Conservation (phyloP, 2,797 vertebrate genomes). For the Sebastes matsubarae region DNA sequence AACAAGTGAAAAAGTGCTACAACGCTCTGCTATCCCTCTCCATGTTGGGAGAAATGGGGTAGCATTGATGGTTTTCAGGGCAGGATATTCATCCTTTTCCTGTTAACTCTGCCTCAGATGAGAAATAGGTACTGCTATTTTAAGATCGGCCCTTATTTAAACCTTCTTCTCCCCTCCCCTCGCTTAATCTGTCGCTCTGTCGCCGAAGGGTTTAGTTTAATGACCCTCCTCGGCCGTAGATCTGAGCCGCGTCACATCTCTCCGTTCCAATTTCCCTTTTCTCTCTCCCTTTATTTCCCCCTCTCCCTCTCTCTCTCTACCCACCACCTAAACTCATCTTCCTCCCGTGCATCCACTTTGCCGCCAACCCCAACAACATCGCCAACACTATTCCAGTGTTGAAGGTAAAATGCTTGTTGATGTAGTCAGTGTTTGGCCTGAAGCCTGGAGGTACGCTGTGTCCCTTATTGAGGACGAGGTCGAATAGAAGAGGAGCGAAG, state of each 20-base stretch:
- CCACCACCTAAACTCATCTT: conserved; percentile 34
- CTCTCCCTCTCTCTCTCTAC: neutral
- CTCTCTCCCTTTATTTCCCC: conserved; percentile 3
- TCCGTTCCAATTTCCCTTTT: conserved; percentile 57
- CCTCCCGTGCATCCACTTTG: conserved; percentile 1
- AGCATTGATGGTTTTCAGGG: conserved; percentile 46
- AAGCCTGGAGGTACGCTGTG: conserved; percentile 21
- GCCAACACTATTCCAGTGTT: neutral
- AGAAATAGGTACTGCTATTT: conserved; percentile 82
- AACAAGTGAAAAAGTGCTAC: neutral
- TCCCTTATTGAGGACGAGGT: conserved; percentile 11
- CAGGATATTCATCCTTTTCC: conserved; percentile 71
- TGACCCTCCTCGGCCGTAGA: conserved; percentile 73
- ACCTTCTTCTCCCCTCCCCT: conserved; percentile 43
- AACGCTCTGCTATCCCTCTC: neutral
- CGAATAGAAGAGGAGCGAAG: neutral
- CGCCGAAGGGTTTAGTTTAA: conserved; percentile 78
- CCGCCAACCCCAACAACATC: neutral
- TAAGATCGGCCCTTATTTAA: conserved; percentile 77
- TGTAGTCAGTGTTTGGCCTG: conserved; percentile 20
- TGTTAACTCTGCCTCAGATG: conserved; percentile 76
- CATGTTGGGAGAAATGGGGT: neutral
- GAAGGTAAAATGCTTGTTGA: conserved; percentile 1
- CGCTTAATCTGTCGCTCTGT: conserved; percentile 67
- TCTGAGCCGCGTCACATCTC: conserved; percentile 68